Percentiles rank a stretch among this genome's conserved stretches.
These are phyloP conservation scores for Ianthella basta DNA, from an alignment of 37 sponge, comb jelly and placozoan genomes.

Conservation along the genomic window DNA sequence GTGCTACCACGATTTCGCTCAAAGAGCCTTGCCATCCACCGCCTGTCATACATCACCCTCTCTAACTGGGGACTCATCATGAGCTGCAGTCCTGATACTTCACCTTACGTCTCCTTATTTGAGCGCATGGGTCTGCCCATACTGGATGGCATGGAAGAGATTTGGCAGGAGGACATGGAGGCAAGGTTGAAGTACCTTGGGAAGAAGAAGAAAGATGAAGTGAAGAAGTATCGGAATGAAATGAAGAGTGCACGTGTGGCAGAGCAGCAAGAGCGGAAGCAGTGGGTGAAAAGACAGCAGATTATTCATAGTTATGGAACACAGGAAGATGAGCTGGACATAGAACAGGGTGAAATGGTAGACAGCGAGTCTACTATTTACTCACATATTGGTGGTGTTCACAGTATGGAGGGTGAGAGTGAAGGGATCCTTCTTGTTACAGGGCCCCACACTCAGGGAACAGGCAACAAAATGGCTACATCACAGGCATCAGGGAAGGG, in stretches of 20 bases:
- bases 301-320: slow-evolving; percentile 31
- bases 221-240: background rate
- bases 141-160: slow-evolving; percentile 15
- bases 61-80: background rate
- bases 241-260: background rate
- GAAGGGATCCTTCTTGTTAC: background rate
- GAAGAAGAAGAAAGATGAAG: background rate
- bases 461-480: background rate
- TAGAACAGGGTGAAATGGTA: background rate
- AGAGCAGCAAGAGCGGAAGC: slow-evolving; percentile 23
- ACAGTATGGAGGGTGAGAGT: background rate
- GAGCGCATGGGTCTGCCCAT: slow-evolving; percentile 15
- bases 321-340: background rate
- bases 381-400: background rate
- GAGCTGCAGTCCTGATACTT: background rate
- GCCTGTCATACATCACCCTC: background rate
- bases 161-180: background rate
- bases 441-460: background rate
- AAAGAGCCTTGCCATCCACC: background rate
- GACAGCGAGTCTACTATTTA: background rate
- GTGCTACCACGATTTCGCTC: background rate
- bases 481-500: background rate
- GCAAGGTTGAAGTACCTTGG: background rate
- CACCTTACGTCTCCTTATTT: background rate
- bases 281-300: slow-evolving; percentile 31